Evolutionary conservation across 2,113 vertebrate genomes (phyloP), one percentile per base, ranked within the genome.

Genomic region (Fregetta grallaria): DNA sequence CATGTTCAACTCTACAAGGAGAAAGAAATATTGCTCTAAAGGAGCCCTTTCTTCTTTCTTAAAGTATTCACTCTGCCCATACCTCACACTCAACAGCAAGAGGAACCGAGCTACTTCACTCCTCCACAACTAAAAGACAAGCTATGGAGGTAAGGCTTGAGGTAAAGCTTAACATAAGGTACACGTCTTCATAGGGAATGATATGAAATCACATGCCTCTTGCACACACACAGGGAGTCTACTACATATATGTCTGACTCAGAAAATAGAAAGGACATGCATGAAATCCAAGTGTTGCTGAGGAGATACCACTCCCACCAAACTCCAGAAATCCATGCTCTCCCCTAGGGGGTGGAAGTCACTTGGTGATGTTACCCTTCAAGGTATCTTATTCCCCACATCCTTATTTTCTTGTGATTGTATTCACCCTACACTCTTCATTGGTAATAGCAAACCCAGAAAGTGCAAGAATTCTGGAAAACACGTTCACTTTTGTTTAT

Each of bases 401-500:
- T n/a, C 20, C 7, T 80, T 59, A 58, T 92, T 78, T 82, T 36
- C 38, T 62, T 75, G 14, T 67, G n/a, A 25, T 65, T 67, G 4
- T 36, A 15, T 53, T 76, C 11, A 71, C 22, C 15, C 34, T 52
- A 17, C 18, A 30, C 16, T 42, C 44, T 52, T 23, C 8, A 10
- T 7, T 45, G 42, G 6, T 40, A 58, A 68, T 0, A 66, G 22
- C 32, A 63, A 87, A 49, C 30, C 21, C n/a, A 65, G 34, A n/a
- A 91, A 66, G 32, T 7, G 2, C 40, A 76, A 38, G 30, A 25
- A 52, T 22, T 74, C 36, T 78, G 44, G 61, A 68, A 91, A 90
- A 44, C 8, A 7, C 3, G 0, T 49, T 49, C 29, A 5, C 4
- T 3, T 70, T 32, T 40, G 13, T 6, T 14, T 8, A 23, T 2